Evolutionary conservation across 2,113 vertebrate species (phyloP).

Genomic region (Mungos mungo): DNA sequence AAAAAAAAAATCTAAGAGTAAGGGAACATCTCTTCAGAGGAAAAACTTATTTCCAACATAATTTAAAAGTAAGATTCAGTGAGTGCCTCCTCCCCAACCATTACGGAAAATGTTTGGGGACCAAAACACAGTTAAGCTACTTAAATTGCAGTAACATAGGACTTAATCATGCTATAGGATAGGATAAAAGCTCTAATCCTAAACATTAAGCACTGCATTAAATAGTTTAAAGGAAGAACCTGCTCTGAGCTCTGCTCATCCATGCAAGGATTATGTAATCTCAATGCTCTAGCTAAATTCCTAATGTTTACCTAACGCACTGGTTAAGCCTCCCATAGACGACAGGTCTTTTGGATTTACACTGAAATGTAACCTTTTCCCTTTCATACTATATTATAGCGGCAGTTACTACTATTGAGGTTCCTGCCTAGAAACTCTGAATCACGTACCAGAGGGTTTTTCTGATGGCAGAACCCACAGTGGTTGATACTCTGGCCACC

Average conservation of each 20-base stretch:
- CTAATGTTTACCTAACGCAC: conserved; percentile 22
- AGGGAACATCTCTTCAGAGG: not conserved
- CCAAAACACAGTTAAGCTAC: conserved; percentile 30
- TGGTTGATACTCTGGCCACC: not conserved
- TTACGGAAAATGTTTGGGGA: not conserved
- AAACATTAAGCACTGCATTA: conserved; percentile 37
- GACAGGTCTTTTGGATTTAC: conserved; percentile 34
- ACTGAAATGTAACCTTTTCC: conserved; percentile 35
- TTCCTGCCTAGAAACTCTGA: not conserved
- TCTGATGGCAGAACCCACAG: conserved; percentile 9
- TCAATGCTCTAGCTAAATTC: conserved; percentile 46
- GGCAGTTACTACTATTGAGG: not conserved
- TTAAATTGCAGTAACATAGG: conserved; percentile 56
- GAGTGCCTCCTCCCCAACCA: conserved; percentile 36
- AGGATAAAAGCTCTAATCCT: conserved; percentile 42
- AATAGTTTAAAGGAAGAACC: conserved; percentile 54
- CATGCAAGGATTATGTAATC: conserved; percentile 29
- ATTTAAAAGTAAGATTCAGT: conserved; percentile 9
- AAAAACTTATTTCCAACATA: conserved; percentile 30
- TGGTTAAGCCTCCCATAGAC: conserved; percentile 19
- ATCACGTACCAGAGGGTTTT: conserved; percentile 6
- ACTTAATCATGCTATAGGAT: conserved; percentile 37
- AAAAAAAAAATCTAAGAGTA: not conserved
- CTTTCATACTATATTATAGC: not conserved
- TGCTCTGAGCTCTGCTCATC: conserved; percentile 44